These are phyloP conservation scores for Geococcyx californianus DNA, from an alignment of 2,113 vertebrate genomes.

Conservation along the genomic window DNA sequence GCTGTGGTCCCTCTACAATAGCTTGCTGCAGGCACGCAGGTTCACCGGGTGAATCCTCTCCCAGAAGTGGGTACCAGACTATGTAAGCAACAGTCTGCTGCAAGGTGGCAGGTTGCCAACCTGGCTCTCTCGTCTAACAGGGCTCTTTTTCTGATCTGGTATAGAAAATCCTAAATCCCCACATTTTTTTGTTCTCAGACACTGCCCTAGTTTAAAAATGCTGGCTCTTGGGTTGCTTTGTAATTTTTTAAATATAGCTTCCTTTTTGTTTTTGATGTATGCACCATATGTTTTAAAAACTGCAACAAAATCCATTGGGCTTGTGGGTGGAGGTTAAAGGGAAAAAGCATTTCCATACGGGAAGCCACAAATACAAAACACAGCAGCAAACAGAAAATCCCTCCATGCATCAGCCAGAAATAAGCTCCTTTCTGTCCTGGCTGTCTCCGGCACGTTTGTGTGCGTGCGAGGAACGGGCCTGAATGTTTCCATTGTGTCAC, in stretches of 20 bases:
- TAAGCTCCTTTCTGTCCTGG: constrained; percentile 48
- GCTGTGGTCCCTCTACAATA: not conserved
- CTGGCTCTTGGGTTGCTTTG: constrained; percentile 40
- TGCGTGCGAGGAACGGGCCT: not conserved
- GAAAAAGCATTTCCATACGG: constrained; percentile 34
- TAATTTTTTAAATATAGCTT: constrained; percentile 57
- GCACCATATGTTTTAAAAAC: constrained; percentile 50
- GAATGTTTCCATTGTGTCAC: constrained; percentile 48
- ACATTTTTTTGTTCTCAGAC: not conserved
- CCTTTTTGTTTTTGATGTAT: constrained; percentile 30
- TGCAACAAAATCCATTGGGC: not conserved
- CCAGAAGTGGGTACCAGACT: not conserved
- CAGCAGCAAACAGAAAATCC: constrained; percentile 53
- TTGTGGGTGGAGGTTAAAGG: constrained; percentile 37
- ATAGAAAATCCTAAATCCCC: constrained; percentile 44
- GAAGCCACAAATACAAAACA: constrained; percentile 17
- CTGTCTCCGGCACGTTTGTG: not conserved
- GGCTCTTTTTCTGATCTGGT: constrained; percentile 13
- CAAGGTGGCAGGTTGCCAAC: not conserved
- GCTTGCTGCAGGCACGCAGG: not conserved
- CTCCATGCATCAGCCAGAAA: not conserved
- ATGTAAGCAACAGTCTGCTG: constrained; percentile 36
- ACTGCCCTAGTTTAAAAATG: constrained; percentile 43
- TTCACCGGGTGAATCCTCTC: not conserved
- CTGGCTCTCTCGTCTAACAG: not conserved